Evolutionary conservation across 2,888 invertebrate species (phyloP).

Genomic region (Seira ritae): DNA sequence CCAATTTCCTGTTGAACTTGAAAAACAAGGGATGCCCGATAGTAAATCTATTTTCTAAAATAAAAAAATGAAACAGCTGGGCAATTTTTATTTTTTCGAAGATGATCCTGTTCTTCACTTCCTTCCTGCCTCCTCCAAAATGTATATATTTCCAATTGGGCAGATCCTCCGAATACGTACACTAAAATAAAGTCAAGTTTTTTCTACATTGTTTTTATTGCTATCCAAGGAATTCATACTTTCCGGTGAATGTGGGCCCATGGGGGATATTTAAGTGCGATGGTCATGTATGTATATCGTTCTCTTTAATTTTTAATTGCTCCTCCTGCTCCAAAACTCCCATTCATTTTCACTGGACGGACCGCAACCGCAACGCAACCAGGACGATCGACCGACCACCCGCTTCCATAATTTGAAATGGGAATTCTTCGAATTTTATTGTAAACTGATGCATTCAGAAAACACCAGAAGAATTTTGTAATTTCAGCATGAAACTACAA

Average conservation of each 20-base stretch:
- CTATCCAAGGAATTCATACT: conserved; percentile 41
- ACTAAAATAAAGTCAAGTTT: too few species aligned
- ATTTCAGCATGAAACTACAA: not conserved
- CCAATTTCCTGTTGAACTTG: conserved; percentile 61
- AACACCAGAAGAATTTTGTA: not conserved
- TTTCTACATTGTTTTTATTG: conserved; percentile 42
- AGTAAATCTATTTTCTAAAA: conserved; percentile 26
- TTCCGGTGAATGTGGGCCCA: conserved; percentile 39
- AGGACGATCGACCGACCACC: not conserved
- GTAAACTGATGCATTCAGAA: not conserved
- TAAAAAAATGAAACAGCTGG: conserved; percentile 39
- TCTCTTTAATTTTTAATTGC: conserved; percentile 9
- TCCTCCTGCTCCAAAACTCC: not conserved
- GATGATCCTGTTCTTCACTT: conserved; percentile 34
- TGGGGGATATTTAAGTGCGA: not conserved
- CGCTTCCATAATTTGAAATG: not conserved
- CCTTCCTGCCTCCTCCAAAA: conserved; percentile 38
- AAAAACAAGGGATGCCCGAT: conserved; percentile 23
- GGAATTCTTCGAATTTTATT: conserved; percentile 1
- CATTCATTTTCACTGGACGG: not conserved
- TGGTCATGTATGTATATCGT: not conserved
- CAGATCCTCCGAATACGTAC: too few species aligned
- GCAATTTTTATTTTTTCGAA: not conserved
- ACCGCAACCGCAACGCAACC: too few species aligned
- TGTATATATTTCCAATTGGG: too few species aligned